A percentile compares a stretch with the other conserved stretches of the same genome.
Evolutionary conservation across 1,140 invertebrate species (phyloP).

Genomic region (Drosophila hydei): DNA sequence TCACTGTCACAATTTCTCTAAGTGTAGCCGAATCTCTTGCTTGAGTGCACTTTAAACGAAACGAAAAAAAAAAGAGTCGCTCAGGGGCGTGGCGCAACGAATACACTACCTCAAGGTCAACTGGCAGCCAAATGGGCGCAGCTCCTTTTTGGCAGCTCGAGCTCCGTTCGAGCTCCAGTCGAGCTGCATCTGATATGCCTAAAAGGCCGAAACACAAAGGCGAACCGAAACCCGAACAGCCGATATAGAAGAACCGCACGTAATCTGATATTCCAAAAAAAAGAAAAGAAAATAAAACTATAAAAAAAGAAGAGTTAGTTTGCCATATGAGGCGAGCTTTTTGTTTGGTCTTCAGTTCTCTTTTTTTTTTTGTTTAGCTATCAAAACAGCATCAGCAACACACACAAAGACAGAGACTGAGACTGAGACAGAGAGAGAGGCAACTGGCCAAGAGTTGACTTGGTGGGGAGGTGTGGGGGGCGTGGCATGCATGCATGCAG

Average conservation of each 20-base stretch:
- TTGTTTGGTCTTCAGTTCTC: slow-evolving; percentile 28
- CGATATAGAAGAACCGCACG: slow-evolving; percentile 54
- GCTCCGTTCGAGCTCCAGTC: slow-evolving; percentile 3
- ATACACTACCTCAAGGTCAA: slow-evolving; percentile 42
- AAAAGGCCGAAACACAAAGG: slow-evolving; percentile 25
- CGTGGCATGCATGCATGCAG: slow-evolving; percentile 12
- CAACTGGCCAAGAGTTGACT: slow-evolving; percentile 20
- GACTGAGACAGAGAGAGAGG: slow-evolving; percentile 7
- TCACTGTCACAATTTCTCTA: neutral
- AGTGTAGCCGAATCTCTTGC: slow-evolving; percentile 1
- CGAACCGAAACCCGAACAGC: slow-evolving; percentile 31
- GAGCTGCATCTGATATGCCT: slow-evolving; percentile 48
- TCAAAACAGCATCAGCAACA: slow-evolving; percentile 48
- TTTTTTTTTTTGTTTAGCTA: slow-evolving; percentile 36
- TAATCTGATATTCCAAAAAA: slow-evolving; percentile 71
- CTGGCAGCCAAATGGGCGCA: slow-evolving; percentile 22
- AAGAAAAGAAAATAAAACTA: slow-evolving; percentile 28
- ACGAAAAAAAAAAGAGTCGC: slow-evolving; percentile 1
- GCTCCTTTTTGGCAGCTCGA: slow-evolving; percentile 34
- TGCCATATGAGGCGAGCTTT: slow-evolving; percentile 61
- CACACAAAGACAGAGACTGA: slow-evolving; percentile 19
- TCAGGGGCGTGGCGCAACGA: slow-evolving; percentile 10
- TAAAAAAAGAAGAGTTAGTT: slow-evolving; percentile 31
- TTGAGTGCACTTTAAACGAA: slow-evolving; percentile 4
- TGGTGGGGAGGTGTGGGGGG: neutral